Evolutionary conservation across 1,140 invertebrate species (phyloP).

Genomic region (Acyrthosiphon pisum): DNA sequence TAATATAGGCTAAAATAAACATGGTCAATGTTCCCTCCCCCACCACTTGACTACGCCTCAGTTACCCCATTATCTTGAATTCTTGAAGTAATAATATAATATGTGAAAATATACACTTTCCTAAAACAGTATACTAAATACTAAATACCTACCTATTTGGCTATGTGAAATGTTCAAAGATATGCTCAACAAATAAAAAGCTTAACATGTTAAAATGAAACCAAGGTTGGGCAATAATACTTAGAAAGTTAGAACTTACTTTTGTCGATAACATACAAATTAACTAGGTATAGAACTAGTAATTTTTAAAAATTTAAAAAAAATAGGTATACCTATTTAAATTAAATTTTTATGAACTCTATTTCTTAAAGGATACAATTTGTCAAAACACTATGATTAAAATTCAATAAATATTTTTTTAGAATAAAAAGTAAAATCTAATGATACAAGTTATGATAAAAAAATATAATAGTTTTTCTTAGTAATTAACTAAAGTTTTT

Average conservation of each 20-base stretch:
- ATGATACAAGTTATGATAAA: not conserved
- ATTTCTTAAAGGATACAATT: not conserved
- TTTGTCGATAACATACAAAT: not conserved
- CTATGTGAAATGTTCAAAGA: not conserved
- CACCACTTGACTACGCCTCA: too few species aligned
- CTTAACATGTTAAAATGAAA: not conserved
- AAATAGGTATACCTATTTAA: not conserved
- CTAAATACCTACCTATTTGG: too few species aligned
- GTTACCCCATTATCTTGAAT: not conserved
- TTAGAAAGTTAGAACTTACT: not conserved
- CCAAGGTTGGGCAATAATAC: fast-evolving
- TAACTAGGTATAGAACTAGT: not conserved
- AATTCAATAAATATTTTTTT: not conserved
- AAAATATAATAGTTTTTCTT: not conserved
- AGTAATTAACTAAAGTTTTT: not conserved
- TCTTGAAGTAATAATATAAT: not conserved
- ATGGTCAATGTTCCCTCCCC: too few species aligned
- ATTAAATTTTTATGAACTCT: too few species aligned
- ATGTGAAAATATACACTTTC: not conserved
- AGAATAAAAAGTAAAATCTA: not conserved
- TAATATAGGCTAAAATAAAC: too few species aligned
- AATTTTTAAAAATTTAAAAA: not conserved
- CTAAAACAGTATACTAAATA: not conserved
- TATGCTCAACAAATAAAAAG: not conserved
- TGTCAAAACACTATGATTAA: not conserved